A percentile compares a stretch with the other conserved stretches of the same genome.
Evolutionary conservation across 2,888 invertebrate genomes (phyloP).

Genomic region (Drosophila prostipennis): DNA sequence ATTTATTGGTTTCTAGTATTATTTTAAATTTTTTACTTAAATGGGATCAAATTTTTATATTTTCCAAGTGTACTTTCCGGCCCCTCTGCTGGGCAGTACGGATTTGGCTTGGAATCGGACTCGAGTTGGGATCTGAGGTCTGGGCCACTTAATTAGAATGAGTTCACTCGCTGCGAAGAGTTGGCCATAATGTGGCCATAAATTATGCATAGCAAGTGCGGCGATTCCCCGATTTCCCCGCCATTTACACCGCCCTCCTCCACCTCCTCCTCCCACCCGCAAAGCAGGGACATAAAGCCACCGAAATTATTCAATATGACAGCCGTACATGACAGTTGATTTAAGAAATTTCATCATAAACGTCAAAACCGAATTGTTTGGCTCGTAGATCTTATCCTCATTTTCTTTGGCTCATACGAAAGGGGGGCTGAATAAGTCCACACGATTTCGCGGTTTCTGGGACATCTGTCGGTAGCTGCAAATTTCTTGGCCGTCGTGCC

Average conservation of each 20-base stretch:
- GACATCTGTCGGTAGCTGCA: constrained; percentile 32
- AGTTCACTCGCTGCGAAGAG: constrained; percentile 62
- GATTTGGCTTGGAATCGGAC: not conserved
- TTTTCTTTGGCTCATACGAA: constrained; percentile 25
- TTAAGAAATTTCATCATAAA: constrained; percentile 78
- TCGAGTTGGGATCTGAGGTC: constrained; percentile 20
- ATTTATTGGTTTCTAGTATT: too few relatives aligned
- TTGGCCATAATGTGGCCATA: constrained; percentile 58
- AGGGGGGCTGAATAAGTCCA: constrained; percentile 15
- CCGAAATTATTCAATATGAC: constrained; percentile 76
- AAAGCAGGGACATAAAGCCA: constrained; percentile 50
- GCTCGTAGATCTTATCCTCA: constrained; percentile 77
- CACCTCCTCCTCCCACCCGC: constrained; percentile 4
- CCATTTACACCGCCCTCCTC: constrained; percentile 16
- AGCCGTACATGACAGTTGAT: constrained; percentile 76
- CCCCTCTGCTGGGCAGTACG: constrained; percentile 3
- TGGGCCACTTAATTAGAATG: constrained; percentile 76
- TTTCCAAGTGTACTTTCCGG: not conserved
- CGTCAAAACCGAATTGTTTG: constrained; percentile 74
- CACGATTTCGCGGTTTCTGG: constrained; percentile 40
- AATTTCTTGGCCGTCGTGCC: constrained; percentile 53
- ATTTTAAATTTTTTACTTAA: too few relatives aligned
- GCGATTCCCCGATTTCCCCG: constrained; percentile 24
- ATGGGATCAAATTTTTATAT: not conserved
- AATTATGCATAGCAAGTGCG: constrained; percentile 73